Base-by-base conservation (phyloP, 1,140 invertebrate genomes). In the Diachasma alloeum region DNA sequence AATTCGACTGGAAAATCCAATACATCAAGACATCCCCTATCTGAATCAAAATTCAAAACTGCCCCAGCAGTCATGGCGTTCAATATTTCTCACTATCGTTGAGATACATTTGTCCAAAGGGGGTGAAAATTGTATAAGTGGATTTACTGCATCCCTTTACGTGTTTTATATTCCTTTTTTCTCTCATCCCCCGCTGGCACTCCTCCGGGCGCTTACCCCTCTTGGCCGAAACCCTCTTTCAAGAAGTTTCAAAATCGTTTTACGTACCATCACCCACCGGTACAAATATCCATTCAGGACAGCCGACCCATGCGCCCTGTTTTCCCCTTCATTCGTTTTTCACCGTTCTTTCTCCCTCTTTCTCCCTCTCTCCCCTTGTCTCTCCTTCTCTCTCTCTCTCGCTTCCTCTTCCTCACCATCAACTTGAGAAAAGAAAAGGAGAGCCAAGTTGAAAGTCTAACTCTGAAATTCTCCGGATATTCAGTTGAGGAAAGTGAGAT, bases 401-500 rank as follows among this genome's bases (percentile, higher is more conserved):
- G 3, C 39, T 19, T 56, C 48, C 15, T 19, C n/a, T 19, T 63
- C 39, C 10, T 56, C 48, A 13, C 10, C n/a, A 2, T 26, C 24
- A 31, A 24, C 1, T 24, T 26, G 59, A 1, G 24, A 24, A 9
- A 26, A 26, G 10, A 31, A 19, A 63, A 63, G 59, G 59, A 31
- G 22, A 42, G 37, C 6, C 15, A 67, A 36, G 56, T 19, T 67
- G 53, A 63, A 66, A 66, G 53, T 74, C 72, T 37, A 59, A 63
- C 53, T 74, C 42, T 66, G 44, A 74, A 74, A 74, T 39, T 15
- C 22, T 26, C 72, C 72, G 72, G 72, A 74, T 74, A 63, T 73
- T 56, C 37, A 56, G 48, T 36, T 15, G 19, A n/a, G 53, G 31
- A 17, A 24, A 73, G 53, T 31, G 48, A 73, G 46, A 59, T 42